Evolutionary conservation across 92 coral and sea anemone species (phyloP), one percentile per base, ranked within the genome.

Genomic region (Montipora capitata): DNA sequence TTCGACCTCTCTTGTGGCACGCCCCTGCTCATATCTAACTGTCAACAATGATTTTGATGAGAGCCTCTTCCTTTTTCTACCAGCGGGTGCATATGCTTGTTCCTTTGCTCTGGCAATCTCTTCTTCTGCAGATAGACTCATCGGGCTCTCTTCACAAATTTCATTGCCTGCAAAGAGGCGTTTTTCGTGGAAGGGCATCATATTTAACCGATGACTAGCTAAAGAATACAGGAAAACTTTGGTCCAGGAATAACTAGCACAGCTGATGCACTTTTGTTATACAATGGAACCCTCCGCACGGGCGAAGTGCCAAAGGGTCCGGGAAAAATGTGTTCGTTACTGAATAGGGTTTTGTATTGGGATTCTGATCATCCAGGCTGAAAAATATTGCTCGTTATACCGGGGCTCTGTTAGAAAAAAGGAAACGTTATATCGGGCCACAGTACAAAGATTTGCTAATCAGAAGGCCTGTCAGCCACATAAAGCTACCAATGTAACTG

Each of bases 1-100:
- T 48, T 81, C 76, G 38, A 81, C 70, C 44, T 66, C 86, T 15
- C 86, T 20, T 17, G 86, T 81, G 12, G 86, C 77, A 65, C 86
- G 48, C n/a, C 86, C 77, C 64, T 66, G 77, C 13, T 78, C 86
- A 65, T 6, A 20, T 11, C 86, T 78, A 17, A 81, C 86, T 38
- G 54, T 68, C 63, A 66, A n/a, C 15, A 38, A n/a, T 14, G 86
- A 81, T 56, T 81, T 81, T 68, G 86, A 68, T 3, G 76, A 66
- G 3, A 42, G 58, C 35, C 86, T 81, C 16, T 39, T 65, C 45
- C 77, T 81, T 68, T 17, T 35, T 7, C 66, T 72, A 13, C 38
- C 40, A 7, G 78, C 63, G 15, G 56, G 74, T 67, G n/a, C 18
- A 35, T 40, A 14, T 3, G 66, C 86, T 42, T 67, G 65, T 49